Conservation (phyloP, 1,140 invertebrate genomes). For the Apis cerana region DNA sequence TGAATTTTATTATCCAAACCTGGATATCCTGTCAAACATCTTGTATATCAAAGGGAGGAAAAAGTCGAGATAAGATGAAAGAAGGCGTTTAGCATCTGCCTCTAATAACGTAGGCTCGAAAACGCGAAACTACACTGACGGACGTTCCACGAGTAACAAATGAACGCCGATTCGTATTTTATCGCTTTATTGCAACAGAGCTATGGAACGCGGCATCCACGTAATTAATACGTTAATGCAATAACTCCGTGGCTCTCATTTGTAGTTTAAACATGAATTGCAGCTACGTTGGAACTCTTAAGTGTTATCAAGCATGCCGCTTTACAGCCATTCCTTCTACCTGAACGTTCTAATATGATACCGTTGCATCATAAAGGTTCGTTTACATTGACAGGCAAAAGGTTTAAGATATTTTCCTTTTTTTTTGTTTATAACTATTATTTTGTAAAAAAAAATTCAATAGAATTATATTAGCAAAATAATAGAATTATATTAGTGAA, state of each 20-base stretch:
- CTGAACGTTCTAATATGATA: slow-evolving; percentile 1
- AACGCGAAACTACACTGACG: not conserved
- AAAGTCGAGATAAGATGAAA: not conserved
- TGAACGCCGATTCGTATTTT: slow-evolving; percentile 16
- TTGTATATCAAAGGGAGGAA: not conserved
- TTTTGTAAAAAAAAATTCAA: too few relatives aligned
- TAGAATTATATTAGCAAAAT: too few relatives aligned
- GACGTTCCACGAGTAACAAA: not conserved
- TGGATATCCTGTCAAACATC: not conserved
- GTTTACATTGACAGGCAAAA: not conserved
- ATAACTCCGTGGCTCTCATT: slow-evolving; percentile 17
- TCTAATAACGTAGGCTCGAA: not conserved
- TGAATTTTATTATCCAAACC: not conserved
- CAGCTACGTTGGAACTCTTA: not conserved
- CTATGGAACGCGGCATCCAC: not conserved
- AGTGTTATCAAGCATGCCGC: slow-evolving; percentile 14
- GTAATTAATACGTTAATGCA: slow-evolving; percentile 24
- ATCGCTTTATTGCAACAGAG: slow-evolving; percentile 9
- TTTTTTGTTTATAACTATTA: not conserved
- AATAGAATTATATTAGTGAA: too few relatives aligned
- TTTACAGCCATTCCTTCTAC: slow-evolving; percentile 1
- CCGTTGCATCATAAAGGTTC: slow-evolving; percentile 3
- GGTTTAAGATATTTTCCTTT: not conserved
- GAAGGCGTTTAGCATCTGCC: not conserved
- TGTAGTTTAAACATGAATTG: slow-evolving; percentile 1